phyloP scores from a whole-genome alignment of 2,888 invertebrate genomes.

The Lysandra bellargus region DNA sequence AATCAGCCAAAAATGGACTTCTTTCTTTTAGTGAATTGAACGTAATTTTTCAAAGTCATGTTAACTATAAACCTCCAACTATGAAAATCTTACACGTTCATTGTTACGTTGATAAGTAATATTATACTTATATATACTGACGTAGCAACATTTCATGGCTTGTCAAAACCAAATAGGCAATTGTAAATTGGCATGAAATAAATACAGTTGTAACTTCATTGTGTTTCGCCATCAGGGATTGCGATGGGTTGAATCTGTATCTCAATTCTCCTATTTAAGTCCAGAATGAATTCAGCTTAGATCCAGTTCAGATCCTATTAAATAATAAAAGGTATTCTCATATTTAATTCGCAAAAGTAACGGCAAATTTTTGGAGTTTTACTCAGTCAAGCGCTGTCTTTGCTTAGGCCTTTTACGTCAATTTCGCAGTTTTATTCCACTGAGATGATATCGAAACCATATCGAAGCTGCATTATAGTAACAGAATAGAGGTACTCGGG shows the following conservation, averaged over 20 bases:
- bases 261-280: background rate
- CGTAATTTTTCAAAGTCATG: background rate
- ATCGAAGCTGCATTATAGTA: background rate
- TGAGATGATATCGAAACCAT: background rate
- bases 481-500: constrained; percentile 36
- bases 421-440: too few species aligned
- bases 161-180: constrained; percentile 25
- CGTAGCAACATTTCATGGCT: background rate
- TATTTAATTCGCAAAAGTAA: too few species aligned
- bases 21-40: too few species aligned
- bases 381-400: too few species aligned
- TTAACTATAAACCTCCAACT: background rate
- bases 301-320: background rate
- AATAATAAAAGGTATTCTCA: too few species aligned
- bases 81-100: background rate
- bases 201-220: constrained; percentile 33
- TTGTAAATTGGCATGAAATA: constrained; percentile 29
- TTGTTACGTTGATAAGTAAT: background rate
- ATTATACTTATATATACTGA: background rate
- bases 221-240: constrained; percentile 42
- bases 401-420: too few species aligned
- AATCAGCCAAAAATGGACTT: too few species aligned
- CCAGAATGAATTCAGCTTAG: too few species aligned
- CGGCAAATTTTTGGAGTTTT: too few species aligned
- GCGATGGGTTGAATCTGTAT: constrained; percentile 8